Conservation (phyloP, 2,888 invertebrate species). For the Aleiodes alternator region DNA sequence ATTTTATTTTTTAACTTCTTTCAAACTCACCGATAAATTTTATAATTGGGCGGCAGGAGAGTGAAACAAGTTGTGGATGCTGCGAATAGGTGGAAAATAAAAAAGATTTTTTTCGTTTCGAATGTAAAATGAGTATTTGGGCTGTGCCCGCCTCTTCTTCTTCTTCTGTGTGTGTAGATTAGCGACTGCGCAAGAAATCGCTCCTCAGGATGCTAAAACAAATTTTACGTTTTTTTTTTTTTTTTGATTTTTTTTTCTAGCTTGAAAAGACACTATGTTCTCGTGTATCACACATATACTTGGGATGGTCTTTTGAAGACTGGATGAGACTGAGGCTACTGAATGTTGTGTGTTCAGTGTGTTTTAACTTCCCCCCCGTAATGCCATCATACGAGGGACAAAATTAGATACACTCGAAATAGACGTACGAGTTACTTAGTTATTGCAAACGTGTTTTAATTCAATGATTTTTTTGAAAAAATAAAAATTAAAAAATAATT, state of each 20-base stretch:
- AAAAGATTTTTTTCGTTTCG: not conserved
- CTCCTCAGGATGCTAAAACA: constrained; percentile 51
- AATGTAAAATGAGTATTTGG: constrained; percentile 59
- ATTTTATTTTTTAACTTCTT: not conserved
- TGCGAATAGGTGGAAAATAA: constrained; percentile 19
- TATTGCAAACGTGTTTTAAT: constrained; percentile 25
- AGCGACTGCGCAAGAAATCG: constrained; percentile 69
- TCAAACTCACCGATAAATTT: no score
- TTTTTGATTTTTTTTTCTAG: not conserved
- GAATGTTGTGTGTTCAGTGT: constrained; percentile 61
- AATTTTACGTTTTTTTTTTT: constrained; percentile 28
- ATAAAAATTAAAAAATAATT: not conserved
- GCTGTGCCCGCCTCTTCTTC: constrained; percentile 57
- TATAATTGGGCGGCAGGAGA: not conserved
- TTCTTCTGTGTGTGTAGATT: constrained; percentile 59
- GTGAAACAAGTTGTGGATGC: constrained; percentile 5
- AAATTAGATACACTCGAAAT: constrained; percentile 73
- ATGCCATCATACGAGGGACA: constrained; percentile 71
- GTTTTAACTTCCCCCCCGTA: constrained; percentile 47
- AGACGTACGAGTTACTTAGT: constrained; percentile 56
- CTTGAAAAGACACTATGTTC: constrained; percentile 21
- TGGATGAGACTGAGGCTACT: constrained; percentile 28
- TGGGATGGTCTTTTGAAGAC: constrained; percentile 33
- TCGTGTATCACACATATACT: constrained; percentile 43
- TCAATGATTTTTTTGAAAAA: not conserved